Percentiles rank a stretch among this genome's conserved stretches.
phyloP scores from a whole-genome alignment of 2,797 vertebrate species.

The Morus bassanus region DNA sequence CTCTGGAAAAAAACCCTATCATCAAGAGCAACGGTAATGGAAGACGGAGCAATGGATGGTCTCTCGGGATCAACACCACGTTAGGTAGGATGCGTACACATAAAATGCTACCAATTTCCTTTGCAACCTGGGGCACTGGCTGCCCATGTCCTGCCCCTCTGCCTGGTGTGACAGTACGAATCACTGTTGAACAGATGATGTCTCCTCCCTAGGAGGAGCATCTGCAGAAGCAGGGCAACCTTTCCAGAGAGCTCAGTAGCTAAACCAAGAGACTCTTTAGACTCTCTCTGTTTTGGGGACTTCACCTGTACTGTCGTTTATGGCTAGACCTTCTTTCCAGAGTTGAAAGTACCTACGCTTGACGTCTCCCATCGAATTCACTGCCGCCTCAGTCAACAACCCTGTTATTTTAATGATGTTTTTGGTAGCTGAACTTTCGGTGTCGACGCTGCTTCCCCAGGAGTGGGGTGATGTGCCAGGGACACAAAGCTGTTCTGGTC shows the following conservation, averaged over 20 bases:
- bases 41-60: neutral
- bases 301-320: neutral
- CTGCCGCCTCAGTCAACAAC: neutral
- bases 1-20: too few relatives aligned
- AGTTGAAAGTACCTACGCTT: neutral
- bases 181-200: neutral
- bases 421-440: neutral
- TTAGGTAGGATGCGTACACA: too few relatives aligned
- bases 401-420: neutral
- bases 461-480: neutral
- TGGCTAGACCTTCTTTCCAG: neutral
- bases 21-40: neutral
- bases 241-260: neutral
- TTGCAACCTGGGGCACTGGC: fast-evolving
- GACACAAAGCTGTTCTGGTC: neutral
- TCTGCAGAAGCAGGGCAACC: neutral
- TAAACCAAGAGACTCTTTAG: neutral
- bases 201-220: neutral
- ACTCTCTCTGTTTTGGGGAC: neutral
- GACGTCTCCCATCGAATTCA: neutral
- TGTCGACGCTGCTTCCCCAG: neutral
- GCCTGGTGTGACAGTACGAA: neutral
- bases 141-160: neutral
- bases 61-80: neutral
- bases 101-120: fast-evolving